Base-by-base conservation (phyloP, 2,113 vertebrate genomes). In the Peucedramus taeniatus region DNA sequence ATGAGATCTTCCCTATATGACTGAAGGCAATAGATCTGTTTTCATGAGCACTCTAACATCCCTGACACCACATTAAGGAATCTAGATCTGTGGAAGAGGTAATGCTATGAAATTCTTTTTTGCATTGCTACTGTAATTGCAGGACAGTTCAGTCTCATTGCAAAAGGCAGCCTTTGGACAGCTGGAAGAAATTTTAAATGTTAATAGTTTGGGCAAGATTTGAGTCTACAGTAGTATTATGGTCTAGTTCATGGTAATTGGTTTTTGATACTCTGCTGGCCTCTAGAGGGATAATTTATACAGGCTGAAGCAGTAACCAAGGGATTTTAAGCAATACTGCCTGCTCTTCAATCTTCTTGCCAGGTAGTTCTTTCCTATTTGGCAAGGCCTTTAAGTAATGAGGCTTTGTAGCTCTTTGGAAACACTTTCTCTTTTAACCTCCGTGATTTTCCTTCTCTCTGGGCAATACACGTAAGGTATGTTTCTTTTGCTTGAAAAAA, bases 191-290 rank as follows among this genome's bases (percentile, higher is more conserved):
- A 40, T 69, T 87, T 87, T 56, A n/a, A 60, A 66, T 49, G 22
- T 83, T 81, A 75, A 59, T 87, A 65, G 45, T 78, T 65, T 83
- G 37, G 60, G 7, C 50, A 79, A 37, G 30, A n/a, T 6, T 56
- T 70, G 26, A 4, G 18, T 89, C 76, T 93, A 28, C 14, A 51
- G 49, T 45, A 53, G 42, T 87, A 33, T 44, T n/a, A 28, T 35
- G 56, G 68, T 56, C 57, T 78, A 78, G 66, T 81, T 87, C 40
- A 30, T 8, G 6, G 35, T 72, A 90, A 81, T 74, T 15, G 19
- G 39, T 97, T 97, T 96, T 92, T 95, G 86, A 82, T 96, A 89
- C 97, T 97, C 89, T 97, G 90, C 97, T 98, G 97, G 98, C 97
- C 97, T 97, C 97, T 98, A 96, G 96, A 97, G 97, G 96, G 96